Conservation (phyloP, 2,113 vertebrate genomes). For the Rostratula benghalensis region DNA sequence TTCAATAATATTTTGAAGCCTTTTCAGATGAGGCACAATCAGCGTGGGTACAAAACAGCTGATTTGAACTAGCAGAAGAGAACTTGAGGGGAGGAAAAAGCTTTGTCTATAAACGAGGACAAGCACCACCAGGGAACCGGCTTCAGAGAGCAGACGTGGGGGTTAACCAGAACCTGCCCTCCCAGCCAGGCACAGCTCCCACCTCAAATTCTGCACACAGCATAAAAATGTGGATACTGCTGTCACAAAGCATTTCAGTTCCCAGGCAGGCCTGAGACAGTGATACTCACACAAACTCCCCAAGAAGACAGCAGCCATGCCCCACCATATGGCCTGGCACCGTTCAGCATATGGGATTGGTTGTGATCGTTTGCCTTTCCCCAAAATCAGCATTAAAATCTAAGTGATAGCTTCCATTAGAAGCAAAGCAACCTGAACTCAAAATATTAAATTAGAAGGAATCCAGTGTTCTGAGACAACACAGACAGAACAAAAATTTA, state of each 20-base stretch:
- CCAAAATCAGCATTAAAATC: slow-evolving; percentile 51
- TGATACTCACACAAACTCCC: neutral
- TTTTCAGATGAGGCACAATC: neutral
- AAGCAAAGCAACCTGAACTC: neutral
- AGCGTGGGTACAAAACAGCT: neutral
- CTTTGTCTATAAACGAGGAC: neutral
- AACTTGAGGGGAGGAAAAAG: neutral
- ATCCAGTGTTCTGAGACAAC: neutral
- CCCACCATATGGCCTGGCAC: slow-evolving; percentile 56
- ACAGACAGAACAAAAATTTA: neutral
- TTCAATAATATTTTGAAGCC: neutral
- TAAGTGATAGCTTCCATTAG: slow-evolving; percentile 44
- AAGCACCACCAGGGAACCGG: neutral
- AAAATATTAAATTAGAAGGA: slow-evolving; percentile 37
- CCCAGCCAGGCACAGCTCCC: neutral
- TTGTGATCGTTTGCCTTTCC: neutral
- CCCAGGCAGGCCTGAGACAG: slow-evolving; percentile 4
- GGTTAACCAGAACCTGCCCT: neutral
- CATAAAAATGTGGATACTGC: neutral
- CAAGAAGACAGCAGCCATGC: slow-evolving; percentile 22
- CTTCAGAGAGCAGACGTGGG: neutral
- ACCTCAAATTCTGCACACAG: neutral
- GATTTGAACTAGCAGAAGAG: neutral
- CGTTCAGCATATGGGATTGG: slow-evolving; percentile 5
- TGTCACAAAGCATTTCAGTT: slow-evolving; percentile 1